Percentiles rank a stretch among this genome's conserved stretches.
phyloP scores from a whole-genome alignment of 2,888 invertebrate species.

The Epinotia bilunana region DNA sequence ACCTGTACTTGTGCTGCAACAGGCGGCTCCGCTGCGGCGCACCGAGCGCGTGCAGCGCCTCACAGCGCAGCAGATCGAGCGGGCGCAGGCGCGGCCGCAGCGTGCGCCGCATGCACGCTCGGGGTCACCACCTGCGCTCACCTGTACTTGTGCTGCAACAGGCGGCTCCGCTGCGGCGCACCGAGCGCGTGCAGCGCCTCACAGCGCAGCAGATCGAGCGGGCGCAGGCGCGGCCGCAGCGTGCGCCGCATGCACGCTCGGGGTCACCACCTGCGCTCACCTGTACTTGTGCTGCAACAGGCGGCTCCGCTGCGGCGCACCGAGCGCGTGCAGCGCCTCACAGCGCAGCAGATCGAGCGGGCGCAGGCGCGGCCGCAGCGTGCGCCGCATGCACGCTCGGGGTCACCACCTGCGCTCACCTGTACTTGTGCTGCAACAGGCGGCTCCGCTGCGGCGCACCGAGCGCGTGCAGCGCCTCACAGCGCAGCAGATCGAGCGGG shows the following conservation, averaged over 20 bases:
- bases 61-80: constrained; percentile 94
- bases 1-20: constrained; percentile 94
- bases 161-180: constrained; percentile 90
- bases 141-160: constrained; percentile 95
- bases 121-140: too few species aligned
- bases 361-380: constrained; percentile 85
- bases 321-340: constrained; percentile 95
- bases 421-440: constrained; percentile 94
- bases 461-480: constrained; percentile 95
- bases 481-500: constrained; percentile 92
- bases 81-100: constrained; percentile 85
- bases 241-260: constrained; percentile 91
- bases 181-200: constrained; percentile 97
- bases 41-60: constrained; percentile 95
- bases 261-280: too few species aligned
- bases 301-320: constrained; percentile 91
- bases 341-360: constrained; percentile 93
- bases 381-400: constrained; percentile 90
- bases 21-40: constrained; percentile 91
- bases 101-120: constrained; percentile 90
- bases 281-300: constrained; percentile 95
- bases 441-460: constrained; percentile 92
- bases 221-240: constrained; percentile 84
- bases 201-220: constrained; percentile 93
- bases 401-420: too few species aligned